phyloP scores from a whole-genome alignment of 1,140 invertebrate genomes.

The Drosophila cardini region DNA sequence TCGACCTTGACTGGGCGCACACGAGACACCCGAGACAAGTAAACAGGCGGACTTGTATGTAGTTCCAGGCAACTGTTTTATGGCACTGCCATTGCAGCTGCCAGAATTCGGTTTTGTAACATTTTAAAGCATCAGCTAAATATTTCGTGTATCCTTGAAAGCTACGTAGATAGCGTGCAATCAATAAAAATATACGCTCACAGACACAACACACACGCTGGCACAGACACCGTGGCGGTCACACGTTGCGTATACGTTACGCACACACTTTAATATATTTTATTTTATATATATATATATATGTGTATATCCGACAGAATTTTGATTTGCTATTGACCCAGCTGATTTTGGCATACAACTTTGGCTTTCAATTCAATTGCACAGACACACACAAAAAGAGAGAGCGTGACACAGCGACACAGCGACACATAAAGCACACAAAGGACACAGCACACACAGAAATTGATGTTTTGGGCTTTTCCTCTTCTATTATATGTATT shows the following conservation, averaged over 20 bases:
- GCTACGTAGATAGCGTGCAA: conserved; percentile 50
- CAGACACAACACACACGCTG: conserved; percentile 22
- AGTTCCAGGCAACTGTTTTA: conserved; percentile 39
- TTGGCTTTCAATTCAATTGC: conserved; percentile 34
- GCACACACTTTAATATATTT: conserved; percentile 18
- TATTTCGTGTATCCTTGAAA: conserved; percentile 41
- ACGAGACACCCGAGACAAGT: conserved; percentile 39
- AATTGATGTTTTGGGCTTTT: conserved; percentile 36
- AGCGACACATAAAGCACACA: conserved; percentile 9
- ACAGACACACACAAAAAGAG: conserved; percentile 17
- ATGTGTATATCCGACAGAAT: conserved; percentile 5
- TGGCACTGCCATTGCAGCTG: conserved; percentile 34
- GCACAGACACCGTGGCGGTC: conserved; percentile 13
- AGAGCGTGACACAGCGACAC: conserved; percentile 13
- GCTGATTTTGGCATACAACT: conserved; percentile 44
- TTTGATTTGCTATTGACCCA: conserved; percentile 22
- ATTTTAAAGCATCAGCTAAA: conserved; percentile 40
- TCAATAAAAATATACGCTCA: conserved; percentile 60
- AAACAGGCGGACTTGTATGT: neutral
- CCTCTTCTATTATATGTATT: conserved; percentile 5
- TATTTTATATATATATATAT: too few relatives aligned
- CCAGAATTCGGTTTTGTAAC: conserved; percentile 29
- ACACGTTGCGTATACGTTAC: conserved; percentile 73
- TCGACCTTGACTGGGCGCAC: conserved; percentile 66
- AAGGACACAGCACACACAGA: conserved; percentile 12